Percentiles rank a stretch among this genome's conserved stretches.
These are phyloP conservation scores for Drosophila rellima DNA, from an alignment of 2,888 invertebrate genomes.

Conservation along the genomic window DNA sequence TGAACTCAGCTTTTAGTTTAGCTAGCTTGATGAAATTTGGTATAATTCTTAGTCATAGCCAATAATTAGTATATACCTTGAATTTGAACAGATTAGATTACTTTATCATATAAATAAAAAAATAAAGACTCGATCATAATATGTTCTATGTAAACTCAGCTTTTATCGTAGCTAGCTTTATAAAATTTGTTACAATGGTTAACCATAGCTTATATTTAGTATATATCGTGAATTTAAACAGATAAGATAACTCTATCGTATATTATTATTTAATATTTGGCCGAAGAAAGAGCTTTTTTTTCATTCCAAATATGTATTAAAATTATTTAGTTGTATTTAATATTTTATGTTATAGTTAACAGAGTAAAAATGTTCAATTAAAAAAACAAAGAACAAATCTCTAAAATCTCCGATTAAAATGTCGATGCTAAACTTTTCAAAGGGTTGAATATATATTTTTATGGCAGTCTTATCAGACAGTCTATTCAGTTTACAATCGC, in stretches of 20 bases:
- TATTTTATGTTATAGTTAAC: no score
- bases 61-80: not conserved
- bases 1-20: not conserved
- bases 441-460: constrained; percentile 1
- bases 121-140: no score
- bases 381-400: no score
- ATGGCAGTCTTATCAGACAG: constrained; percentile 13
- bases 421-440: not conserved
- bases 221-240: not conserved
- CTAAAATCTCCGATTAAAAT: no score
- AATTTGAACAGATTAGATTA: not conserved
- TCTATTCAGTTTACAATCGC: constrained; percentile 8
- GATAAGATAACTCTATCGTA: not conserved
- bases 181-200: not conserved
- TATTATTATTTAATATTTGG: no score
- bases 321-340: no score
- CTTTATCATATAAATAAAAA: not conserved
- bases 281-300: no score
- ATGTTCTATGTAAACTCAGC: constrained; percentile 4
- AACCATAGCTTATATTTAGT: not conserved
- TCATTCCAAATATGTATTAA: no score
- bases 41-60: not conserved
- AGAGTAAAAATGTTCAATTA: no score
- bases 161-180: not conserved
- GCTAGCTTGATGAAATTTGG: not conserved